These are phyloP conservation scores for Drosophila crucigera DNA, from an alignment of 2,888 invertebrate species.

Conservation along the genomic window DNA sequence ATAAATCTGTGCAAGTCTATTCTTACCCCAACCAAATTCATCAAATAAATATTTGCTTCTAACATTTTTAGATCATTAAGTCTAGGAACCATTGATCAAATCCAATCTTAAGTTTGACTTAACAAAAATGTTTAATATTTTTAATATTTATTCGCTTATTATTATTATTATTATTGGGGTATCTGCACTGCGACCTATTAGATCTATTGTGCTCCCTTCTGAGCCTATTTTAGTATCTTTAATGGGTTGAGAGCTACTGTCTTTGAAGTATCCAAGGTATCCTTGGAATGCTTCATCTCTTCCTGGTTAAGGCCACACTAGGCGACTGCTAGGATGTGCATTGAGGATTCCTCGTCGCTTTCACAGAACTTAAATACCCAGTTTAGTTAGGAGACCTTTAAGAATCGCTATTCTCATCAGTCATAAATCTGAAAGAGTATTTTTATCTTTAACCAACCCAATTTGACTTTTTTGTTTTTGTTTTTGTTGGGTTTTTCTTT, in stretches of 20 bases:
- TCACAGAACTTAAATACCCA: too few species aligned
- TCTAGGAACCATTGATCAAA: rapidly evolving
- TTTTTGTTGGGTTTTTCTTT: conserved; percentile 74
- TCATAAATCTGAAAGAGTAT: conserved; percentile 2
- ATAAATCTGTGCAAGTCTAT: not conserved
- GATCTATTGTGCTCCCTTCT: too few species aligned
- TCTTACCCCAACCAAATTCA: too few species aligned
- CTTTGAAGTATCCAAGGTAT: too few species aligned
- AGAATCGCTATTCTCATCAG: not conserved
- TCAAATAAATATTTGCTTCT: not conserved
- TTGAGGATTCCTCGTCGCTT: too few species aligned
- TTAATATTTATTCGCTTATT: not conserved
- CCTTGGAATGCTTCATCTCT: too few species aligned
- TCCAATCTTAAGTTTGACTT: not conserved
- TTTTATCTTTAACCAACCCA: not conserved
- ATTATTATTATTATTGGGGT: too few species aligned
- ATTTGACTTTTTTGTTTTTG: conserved; percentile 40
- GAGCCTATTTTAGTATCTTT: too few species aligned
- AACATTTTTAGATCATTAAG: rapidly evolving
- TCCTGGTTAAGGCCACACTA: too few species aligned
- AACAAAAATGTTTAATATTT: not conserved
- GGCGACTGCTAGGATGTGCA: too few species aligned
- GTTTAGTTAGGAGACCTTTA: not conserved
- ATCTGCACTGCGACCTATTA: too few species aligned
- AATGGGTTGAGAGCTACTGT: too few species aligned